A percentile compares a stretch with the other conserved stretches of the same genome.
Conservation (phyloP, 2,113 vertebrate genomes). For the Tinamus guttatus region DNA sequence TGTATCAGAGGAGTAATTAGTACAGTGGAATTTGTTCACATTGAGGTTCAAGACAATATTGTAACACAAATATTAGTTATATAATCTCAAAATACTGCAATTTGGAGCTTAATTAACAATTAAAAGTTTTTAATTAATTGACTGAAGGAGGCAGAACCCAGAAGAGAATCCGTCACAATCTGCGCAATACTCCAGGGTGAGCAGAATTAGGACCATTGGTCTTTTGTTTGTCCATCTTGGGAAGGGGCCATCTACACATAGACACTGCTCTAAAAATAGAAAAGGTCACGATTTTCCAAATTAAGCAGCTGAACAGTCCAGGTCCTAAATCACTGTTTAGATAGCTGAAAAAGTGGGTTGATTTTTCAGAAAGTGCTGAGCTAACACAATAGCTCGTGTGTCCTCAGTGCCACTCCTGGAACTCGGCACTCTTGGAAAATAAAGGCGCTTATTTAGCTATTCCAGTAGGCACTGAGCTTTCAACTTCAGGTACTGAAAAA, state of each 20-base stretch:
- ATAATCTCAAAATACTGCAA: constrained; percentile 31
- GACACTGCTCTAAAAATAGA: constrained; percentile 60
- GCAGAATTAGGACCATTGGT: neutral
- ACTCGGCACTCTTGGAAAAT: neutral
- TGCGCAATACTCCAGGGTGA: neutral
- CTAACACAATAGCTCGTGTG: neutral
- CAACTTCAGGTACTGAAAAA: neutral
- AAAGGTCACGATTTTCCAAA: constrained; percentile 69
- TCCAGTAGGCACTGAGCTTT: neutral
- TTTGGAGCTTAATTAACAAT: constrained; percentile 36
- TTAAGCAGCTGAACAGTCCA: constrained; percentile 39
- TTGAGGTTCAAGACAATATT: constrained; percentile 13
- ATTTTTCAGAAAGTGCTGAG: constrained; percentile 22
- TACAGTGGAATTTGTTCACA: constrained; percentile 21
- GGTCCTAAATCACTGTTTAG: constrained; percentile 47
- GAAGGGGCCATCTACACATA: constrained; percentile 25
- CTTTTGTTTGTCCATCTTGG: constrained; percentile 28
- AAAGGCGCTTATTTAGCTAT: neutral
- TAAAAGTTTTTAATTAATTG: constrained; percentile 34
- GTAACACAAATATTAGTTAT: constrained; percentile 28
- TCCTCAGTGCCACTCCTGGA: neutral
- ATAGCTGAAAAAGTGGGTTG: constrained; percentile 7
- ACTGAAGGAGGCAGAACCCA: constrained; percentile 7
- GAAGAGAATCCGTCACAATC: neutral
- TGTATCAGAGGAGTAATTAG: constrained; percentile 31